phyloP scores from a whole-genome alignment of 2,888 invertebrate species.

The Lithophane socia region DNA sequence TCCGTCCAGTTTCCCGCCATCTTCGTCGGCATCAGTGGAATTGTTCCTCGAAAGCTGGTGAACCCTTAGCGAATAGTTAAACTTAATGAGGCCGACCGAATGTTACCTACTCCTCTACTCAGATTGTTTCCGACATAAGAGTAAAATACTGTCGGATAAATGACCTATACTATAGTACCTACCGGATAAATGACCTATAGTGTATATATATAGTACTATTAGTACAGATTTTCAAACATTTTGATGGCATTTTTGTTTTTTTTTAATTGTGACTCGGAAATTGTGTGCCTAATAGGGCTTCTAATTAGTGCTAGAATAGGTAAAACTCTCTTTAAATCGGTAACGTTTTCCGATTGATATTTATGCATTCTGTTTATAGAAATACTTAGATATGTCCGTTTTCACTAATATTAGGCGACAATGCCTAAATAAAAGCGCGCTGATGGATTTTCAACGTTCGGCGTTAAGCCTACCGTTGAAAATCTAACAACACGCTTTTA shows the following conservation, averaged over 20 bases:
- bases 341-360: background rate
- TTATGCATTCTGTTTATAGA: background rate
- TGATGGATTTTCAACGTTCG: too few species aligned
- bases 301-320: background rate
- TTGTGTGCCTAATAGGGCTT: background rate
- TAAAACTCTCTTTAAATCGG: background rate
- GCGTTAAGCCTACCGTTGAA: background rate
- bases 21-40: conserved; percentile 67
- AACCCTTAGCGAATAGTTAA: conserved; percentile 81
- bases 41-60: conserved; percentile 71
- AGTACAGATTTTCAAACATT: conserved; percentile 22
- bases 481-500: background rate
- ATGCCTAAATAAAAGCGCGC: too few species aligned
- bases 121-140: conserved; percentile 68
- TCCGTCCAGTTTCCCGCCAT: conserved; percentile 48
- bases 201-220: too few species aligned
- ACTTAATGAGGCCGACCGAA: conserved; percentile 78
- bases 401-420: too few species aligned
- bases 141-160: conserved; percentile 45
- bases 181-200: too few species aligned
- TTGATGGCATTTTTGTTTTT: background rate
- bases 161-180: conserved; percentile 4
- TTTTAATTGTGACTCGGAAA: background rate
- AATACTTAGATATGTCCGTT: too few species aligned
- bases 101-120: conserved; percentile 70